Evolutionary conservation across 2,888 invertebrate species (phyloP), one percentile per base, ranked within the genome.

Genomic region (Cephus sareptanus): DNA sequence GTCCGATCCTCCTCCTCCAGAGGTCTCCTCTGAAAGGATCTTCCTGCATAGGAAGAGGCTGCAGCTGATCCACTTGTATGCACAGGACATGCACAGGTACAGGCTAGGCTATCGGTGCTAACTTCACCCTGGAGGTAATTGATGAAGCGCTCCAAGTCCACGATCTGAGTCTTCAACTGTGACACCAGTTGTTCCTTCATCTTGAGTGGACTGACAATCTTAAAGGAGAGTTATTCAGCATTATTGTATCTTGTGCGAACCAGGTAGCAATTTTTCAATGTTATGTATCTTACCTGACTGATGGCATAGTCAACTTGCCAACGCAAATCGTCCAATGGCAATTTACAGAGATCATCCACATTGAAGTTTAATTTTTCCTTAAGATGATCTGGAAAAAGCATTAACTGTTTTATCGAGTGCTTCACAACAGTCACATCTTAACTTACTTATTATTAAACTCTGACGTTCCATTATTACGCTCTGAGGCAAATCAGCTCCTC

Each of bases 61-160:
- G 86, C 76, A 9, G 84, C 80, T 3, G 87, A 81, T 56, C 89
- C 92, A 23, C 79, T 83, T 11, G 86, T 88, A 78, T 91, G 90
- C n/a, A 91, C 88, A 6, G 91, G 92, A 87, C 92, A 92, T 56
- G 92, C 85, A 92, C 92, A 91, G 87, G 93, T 93, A 84, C 93
- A 93, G 3, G 92, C 89, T 35, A 91, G 82, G 12, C 89, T 89
- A 82, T 93, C 95, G 0, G 93, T 92, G 82, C 89, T 90, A 6
- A 91, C 89, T 86, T 96, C 96, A 84, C 96, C 96, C 93, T 99
- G 99, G 87, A 99, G 94, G 88, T 98, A 96, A 85, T 96, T 95
- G 85, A 99, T 98, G 90, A 99, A 99, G 83, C 98, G 95, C 91
- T 99, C 99, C 92, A 99, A 94, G 92, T 99, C 99, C 73, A 96